Evolutionary conservation across 2,113 vertebrate species (phyloP), one percentile per base, ranked within the genome.

Genomic region (Stegastes partitus): DNA sequence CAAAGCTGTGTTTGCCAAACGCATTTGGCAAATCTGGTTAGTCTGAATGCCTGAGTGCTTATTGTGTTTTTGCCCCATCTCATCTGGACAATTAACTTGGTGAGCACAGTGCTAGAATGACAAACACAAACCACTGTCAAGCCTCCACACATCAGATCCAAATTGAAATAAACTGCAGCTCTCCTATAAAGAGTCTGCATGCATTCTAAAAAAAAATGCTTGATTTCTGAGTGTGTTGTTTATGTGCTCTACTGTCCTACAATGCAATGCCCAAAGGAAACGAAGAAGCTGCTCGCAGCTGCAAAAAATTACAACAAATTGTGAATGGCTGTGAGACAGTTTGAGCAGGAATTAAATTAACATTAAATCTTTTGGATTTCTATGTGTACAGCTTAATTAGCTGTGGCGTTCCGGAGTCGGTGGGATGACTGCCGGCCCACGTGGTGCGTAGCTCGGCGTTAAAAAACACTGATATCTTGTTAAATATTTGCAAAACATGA

Each of bases 291-390:
- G 55, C 26, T 49, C 37, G 26, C 21, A 65, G 68, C 61, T 55
- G 56, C 26, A 77, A 25, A 61, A 68, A 59, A 59, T 37, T 68
- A 39, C 54, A 68, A 62, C 37, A 56, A 22, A 63, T 42, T 42
- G 34, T 51, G n/a, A 28, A 28, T 22, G 31, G 11, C 28, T 56
- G 49, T 4, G 19, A 50, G 21, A 62, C 45, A n/a, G 26, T 65
- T 49, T 19, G 5, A 50, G 6, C 3, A 19, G 23, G 44, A 71
- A 69, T 34, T 5, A 11, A 59, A 81, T 47, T 10, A 19, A 42
- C 67, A 58, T 11, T 49, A 26, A 71, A 57, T 63, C 47, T 73
- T 37, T 37, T 37, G 1, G 31, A 34, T 34, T 34, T 34, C 31
- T 34, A 34, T 44, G 26, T 47, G 50, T 56, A 62, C 44, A 3